Percentiles rank a stretch among this genome's conserved stretches.
These are phyloP conservation scores for Helleia helle DNA, from an alignment of 2,888 invertebrate species.

Conservation along the genomic window DNA sequence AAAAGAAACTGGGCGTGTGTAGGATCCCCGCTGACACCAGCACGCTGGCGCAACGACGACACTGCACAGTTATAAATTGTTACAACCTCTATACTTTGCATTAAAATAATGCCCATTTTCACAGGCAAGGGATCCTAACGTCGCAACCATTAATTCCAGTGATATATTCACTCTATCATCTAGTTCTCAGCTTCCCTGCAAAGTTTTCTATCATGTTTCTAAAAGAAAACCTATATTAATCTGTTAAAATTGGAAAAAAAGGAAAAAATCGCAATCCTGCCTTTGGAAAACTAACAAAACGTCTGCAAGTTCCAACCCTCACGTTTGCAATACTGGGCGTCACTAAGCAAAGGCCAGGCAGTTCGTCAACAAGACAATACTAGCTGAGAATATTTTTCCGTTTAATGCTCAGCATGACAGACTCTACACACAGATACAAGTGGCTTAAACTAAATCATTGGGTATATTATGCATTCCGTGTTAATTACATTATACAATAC, in stretches of 20 bases:
- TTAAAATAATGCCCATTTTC: constrained; percentile 92
- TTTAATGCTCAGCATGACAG: constrained; percentile 72
- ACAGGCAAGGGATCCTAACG: constrained; percentile 75
- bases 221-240: constrained; percentile 63
- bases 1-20: constrained; percentile 69
- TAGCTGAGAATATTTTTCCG: constrained; percentile 70
- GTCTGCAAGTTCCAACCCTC: constrained; percentile 53
- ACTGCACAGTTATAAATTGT: constrained; percentile 67
- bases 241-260: constrained; percentile 31
- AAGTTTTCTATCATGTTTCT: constrained; percentile 64
- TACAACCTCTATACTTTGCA: constrained; percentile 95
- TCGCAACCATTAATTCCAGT: constrained; percentile 64
- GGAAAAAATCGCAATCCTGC: constrained; percentile 37
- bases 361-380: constrained; percentile 68
- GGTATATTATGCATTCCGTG: constrained; percentile 24
- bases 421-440: constrained; percentile 46
- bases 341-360: constrained; percentile 68
- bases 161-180: constrained; percentile 62
- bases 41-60: constrained; percentile 48
- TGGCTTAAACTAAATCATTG: constrained; percentile 36
- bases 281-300: constrained; percentile 31
- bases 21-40: constrained; percentile 51
- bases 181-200: constrained; percentile 72
- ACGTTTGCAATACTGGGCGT: constrained; percentile 45
- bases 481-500: constrained; percentile 46